Evolutionary conservation across 2,888 invertebrate species (phyloP), one percentile per base, ranked within the genome.

Genomic region (Drosophila kuntzei): DNA sequence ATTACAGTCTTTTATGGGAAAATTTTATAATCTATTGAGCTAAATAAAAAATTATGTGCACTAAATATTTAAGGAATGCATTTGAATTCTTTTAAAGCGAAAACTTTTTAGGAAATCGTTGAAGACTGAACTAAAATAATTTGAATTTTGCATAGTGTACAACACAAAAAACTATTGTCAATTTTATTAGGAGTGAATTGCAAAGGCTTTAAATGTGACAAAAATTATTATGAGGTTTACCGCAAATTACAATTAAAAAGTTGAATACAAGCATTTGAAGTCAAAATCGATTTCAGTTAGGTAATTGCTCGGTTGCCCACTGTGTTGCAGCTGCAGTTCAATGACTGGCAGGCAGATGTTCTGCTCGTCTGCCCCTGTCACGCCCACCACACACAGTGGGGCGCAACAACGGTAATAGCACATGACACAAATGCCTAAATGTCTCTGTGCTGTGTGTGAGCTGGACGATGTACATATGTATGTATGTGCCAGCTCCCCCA

Each of bases 391-490:
- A 18, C 49, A 55, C 64, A 76, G 71, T 66, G 62, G 79, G 79
- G 68, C 64, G 68, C 72, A 72, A 55, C 71, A 82, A 82, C 83
- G 83, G 83, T 80, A 79, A 79, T 81, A 67, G 81, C 76, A 71
- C 47, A 79, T 81, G 85, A 77, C 83, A 83, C 67, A 87, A 79
- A 84, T 87, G 79, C 68, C 78, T 69, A 69, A 76, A 71, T 68
- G 53, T 63, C 55, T 71, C 43, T 14, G 59, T 34, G 16, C n/a
- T 34, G 16, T 47, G 16, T 49, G 64, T 58, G 36, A 25, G 22
- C 9, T 22, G 36, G n/a, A n/a, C n/a, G n/a, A n/a, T 16, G 20
- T 20, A 20, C 5, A 4, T 47, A 29, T 32, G 41, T 41, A 7
- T 49, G 20, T 47, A 14, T 57, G 32, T 37, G 73, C 50, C 46